Base-by-base conservation (phyloP, 2,113 vertebrate species). In the Heptranchias perlo region DNA sequence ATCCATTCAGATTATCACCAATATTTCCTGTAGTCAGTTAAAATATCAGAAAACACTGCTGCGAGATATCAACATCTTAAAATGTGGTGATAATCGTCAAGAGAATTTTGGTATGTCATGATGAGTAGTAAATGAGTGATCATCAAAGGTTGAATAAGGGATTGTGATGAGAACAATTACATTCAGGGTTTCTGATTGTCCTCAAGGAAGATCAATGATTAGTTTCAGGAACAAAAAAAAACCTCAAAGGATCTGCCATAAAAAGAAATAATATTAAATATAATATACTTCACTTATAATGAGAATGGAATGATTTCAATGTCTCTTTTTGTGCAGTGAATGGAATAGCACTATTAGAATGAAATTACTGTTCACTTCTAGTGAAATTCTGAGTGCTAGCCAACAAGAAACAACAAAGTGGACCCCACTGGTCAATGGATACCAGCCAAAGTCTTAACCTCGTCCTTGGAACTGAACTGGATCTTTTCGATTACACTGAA, bases 401-500 rank as follows among this genome's bases (percentile, higher is more conserved):
- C 89, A 93, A 39, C 58, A 62, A 93, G 35, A 93, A 23, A 58
- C 21, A 64, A 62, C 89, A 93, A 93, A 62, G 89, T 91, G 52
- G 58, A 91, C 49, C 13, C 86, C 28, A 14, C 52, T 35, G 31
- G 4, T 61, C 52, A 58, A 54, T 39, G 58, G 58, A 62, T 44
- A 62, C 7, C 58, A 44, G 89, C 35, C 89, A 39, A 62, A 39
- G 31, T 21, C 5, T 62, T 25, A 62, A 62, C 58, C 89, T 62
- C 64, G 89, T 61, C 89, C 58, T 61, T 91, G 2, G 87, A 91
- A 54, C 25, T 14, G 87, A 91, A 91, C 54, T 91, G 87, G 35
- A 91, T 91, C 87, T 91, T 91, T 91, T 58, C 35, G 87, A 91
- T 91, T 91, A 91, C 52, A 61, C 31, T 91, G 87, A 91, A 91